Percentiles rank a stretch among this genome's conserved stretches.
Evolutionary conservation across 2,888 invertebrate species (phyloP).

Genomic region (Cryptus armator): DNA sequence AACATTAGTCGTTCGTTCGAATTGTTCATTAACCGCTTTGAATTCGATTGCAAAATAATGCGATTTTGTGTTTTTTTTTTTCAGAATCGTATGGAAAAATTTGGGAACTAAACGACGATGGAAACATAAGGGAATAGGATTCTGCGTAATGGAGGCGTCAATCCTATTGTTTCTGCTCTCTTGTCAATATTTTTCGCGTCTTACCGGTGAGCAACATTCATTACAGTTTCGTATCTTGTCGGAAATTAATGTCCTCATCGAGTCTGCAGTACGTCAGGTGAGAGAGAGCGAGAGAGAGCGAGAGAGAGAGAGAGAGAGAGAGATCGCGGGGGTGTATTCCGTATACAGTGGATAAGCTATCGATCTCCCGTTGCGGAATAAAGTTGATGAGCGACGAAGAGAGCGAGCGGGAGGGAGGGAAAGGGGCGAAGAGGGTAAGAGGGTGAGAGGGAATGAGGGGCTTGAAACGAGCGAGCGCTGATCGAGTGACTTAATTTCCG

Average conservation of each 20-base stretch:
- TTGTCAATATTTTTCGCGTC: conserved; percentile 71
- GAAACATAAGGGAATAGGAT: conserved; percentile 47
- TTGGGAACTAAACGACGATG: conserved; percentile 33
- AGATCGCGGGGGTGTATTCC: conserved; percentile 8
- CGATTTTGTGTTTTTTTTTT: conserved; percentile 21
- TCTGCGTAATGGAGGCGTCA: conserved; percentile 73
- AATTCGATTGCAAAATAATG: not conserved
- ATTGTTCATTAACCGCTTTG: too few relatives aligned
- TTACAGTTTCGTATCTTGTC: not conserved
- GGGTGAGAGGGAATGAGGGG: conserved; percentile 1
- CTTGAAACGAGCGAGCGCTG: conserved; percentile 46
- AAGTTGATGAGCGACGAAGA: conserved; percentile 14
- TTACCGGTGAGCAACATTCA: conserved; percentile 69
- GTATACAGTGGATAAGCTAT: conserved; percentile 33
- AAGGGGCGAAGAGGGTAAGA: not conserved
- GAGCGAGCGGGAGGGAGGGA: not conserved
- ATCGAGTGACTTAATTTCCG: conserved; percentile 68
- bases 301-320: not conserved
- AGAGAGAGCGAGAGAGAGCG: not conserved
- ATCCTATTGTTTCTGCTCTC: conserved; percentile 73
- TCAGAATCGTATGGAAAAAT: not conserved
- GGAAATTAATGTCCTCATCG: conserved; percentile 6
- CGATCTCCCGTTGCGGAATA: conserved; percentile 31
- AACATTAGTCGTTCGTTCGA: not conserved
- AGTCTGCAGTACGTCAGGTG: not conserved